Evolutionary conservation across 2,113 vertebrate genomes (phyloP).

Genomic region (Porphyrio hochstetteri): DNA sequence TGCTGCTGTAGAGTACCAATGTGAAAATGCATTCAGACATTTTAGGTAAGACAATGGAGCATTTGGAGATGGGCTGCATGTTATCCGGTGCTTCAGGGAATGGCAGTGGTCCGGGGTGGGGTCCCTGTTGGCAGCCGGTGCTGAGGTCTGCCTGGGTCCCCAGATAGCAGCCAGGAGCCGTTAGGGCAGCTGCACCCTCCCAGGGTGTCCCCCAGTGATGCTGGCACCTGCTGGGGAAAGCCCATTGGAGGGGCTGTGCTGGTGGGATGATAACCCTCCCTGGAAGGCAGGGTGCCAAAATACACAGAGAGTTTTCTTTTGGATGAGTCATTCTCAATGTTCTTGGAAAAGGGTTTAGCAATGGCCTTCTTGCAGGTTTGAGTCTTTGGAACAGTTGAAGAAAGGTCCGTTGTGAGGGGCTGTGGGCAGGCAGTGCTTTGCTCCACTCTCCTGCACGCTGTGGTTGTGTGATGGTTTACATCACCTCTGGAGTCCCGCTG

Average conservation of each 20-base stretch:
- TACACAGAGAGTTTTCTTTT: neutral
- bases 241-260: neutral
- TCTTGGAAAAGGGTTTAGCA: neutral
- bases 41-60: neutral
- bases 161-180: neutral
- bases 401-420: neutral
- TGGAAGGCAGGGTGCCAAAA: neutral
- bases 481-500: neutral
- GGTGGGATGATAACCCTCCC: neutral
- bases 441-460: rapidly evolving
- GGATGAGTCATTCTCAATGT: neutral
- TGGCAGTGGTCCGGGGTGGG: neutral
- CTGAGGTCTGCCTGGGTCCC: neutral
- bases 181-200: neutral
- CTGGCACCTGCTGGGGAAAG: neutral
- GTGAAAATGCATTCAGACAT: rapidly evolving
- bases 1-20: neutral
- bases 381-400: rapidly evolving
- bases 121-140: neutral
- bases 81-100: rapidly evolving
- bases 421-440: neutral
- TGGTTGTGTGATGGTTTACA: rapidly evolving
- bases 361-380: neutral
- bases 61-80: rapidly evolving
- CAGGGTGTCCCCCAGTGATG: rapidly evolving